Evolutionary conservation across 2,113 vertebrate genomes (phyloP).

Genomic region (Agapornis roseicollis): DNA sequence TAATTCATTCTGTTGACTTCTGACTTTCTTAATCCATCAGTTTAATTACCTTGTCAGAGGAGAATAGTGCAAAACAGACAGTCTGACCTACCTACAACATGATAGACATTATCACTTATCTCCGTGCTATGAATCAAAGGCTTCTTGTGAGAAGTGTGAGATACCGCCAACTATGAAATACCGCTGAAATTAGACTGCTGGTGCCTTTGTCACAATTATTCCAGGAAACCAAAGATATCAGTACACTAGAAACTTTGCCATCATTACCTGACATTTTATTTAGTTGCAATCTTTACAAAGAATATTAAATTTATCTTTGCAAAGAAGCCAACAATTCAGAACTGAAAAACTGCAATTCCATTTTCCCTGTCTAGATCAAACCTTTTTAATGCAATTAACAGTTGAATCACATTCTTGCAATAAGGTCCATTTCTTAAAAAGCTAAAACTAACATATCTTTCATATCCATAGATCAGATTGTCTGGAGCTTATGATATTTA

Average conservation of each 20-base stretch:
- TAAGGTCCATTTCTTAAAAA: not conserved
- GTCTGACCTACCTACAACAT: not conserved
- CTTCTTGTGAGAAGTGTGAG: not conserved
- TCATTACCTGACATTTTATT: not conserved
- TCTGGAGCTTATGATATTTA: not conserved
- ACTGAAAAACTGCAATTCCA: not conserved
- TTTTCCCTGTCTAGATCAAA: not conserved
- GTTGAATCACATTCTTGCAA: not conserved
- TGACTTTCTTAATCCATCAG: not conserved
- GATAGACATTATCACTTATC: not conserved
- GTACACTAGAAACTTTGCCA: not conserved
- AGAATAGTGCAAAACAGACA: not conserved
- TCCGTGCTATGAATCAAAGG: not conserved
- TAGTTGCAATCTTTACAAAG: not conserved
- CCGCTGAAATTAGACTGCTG: not conserved
- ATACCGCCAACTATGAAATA: not conserved
- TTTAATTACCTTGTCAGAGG: not conserved
- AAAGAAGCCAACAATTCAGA: not conserved
- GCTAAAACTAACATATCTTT: not conserved
- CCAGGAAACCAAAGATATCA: not conserved
- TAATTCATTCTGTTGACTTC: not conserved
- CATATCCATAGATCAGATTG: not conserved
- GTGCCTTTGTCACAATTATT: not conserved
- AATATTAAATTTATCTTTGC: not conserved
- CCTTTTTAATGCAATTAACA: not conserved